Evolutionary conservation across 2,113 vertebrate species (phyloP).

Genomic region (Thamnophis sirtalis): DNA sequence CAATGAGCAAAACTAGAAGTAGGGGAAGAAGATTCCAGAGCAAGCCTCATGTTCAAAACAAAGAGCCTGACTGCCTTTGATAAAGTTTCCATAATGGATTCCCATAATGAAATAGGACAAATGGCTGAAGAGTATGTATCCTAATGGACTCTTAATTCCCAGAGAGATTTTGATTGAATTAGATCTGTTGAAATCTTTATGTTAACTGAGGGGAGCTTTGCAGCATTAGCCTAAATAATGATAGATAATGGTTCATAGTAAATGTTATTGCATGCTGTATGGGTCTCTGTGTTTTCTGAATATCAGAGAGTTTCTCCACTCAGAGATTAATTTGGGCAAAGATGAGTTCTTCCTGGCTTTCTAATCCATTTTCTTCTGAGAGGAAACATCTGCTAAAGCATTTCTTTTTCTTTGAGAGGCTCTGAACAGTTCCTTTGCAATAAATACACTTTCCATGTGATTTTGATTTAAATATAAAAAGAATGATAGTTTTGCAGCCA

Average conservation of each 20-base stretch:
- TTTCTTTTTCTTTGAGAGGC: slow-evolving; percentile 42
- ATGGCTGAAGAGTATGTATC: neutral
- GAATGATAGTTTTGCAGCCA: slow-evolving; percentile 2
- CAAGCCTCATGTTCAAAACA: neutral
- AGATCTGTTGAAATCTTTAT: neutral
- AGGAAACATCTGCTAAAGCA: slow-evolving; percentile 52
- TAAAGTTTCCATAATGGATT: neutral
- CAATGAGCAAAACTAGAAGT: neutral
- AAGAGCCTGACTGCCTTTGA: neutral
- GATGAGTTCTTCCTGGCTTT: slow-evolving; percentile 38
- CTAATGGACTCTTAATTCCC: neutral
- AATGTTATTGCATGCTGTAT: neutral
- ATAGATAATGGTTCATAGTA: slow-evolving; percentile 4
- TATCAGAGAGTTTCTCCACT: slow-evolving; percentile 25
- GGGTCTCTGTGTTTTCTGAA: slow-evolving; percentile 28
- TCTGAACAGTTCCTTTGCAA: slow-evolving; percentile 34
- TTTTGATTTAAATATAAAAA: slow-evolving; percentile 58
- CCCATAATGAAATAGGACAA: neutral
- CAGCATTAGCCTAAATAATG: neutral
- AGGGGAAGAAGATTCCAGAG: neutral
- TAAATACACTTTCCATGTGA: slow-evolving; percentile 54
- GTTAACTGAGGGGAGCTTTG: neutral
- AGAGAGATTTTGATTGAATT: neutral
- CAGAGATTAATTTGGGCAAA: slow-evolving; percentile 15
- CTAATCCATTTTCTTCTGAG: slow-evolving; percentile 38